phyloP scores from a whole-genome alignment of 2,113 vertebrate genomes.

The Rhabdornis inornatus region DNA sequence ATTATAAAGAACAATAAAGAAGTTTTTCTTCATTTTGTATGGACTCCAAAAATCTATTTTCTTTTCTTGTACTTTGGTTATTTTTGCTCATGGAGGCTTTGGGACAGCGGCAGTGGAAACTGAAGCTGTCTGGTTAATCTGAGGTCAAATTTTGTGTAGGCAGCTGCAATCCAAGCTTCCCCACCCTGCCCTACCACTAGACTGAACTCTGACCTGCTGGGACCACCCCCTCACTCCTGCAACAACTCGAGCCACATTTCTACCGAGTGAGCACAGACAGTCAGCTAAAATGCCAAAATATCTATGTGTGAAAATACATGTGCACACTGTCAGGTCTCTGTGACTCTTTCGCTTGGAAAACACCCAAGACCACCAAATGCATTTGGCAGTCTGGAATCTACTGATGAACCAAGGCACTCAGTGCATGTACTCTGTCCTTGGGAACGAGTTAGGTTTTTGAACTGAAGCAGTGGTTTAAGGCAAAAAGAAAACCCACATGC shows the following conservation, averaged over 20 bases:
- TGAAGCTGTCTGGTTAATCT: conserved; percentile 52
- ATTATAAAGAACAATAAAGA: neutral
- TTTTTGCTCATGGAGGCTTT: neutral
- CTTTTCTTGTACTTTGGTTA: conserved; percentile 21
- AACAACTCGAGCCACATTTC: neutral
- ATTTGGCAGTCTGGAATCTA: conserved; percentile 55
- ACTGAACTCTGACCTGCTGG: neutral
- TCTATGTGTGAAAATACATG: conserved; percentile 52
- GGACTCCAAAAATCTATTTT: conserved; percentile 12
- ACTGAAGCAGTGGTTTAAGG: neutral
- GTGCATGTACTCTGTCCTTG: conserved; percentile 12
- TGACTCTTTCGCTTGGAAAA: conserved; percentile 39
- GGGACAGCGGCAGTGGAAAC: conserved; percentile 47
- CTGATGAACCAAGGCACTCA: conserved; percentile 54
- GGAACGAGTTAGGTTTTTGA: neutral
- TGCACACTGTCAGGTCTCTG: conserved; percentile 28
- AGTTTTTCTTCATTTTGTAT: conserved; percentile 39
- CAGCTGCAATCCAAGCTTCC: conserved; percentile 22
- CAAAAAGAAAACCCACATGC: neutral
- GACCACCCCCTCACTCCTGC: conserved; percentile 9
- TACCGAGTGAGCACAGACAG: conserved; percentile 16
- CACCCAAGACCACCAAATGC: conserved; percentile 70
- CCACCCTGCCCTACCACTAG: conserved; percentile 42
- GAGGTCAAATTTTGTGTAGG: conserved; percentile 26
- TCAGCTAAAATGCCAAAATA: conserved; percentile 30